Conservation (phyloP, 53 echinoderm and acorn worm genomes). For the Paelopatides confundens region DNA sequence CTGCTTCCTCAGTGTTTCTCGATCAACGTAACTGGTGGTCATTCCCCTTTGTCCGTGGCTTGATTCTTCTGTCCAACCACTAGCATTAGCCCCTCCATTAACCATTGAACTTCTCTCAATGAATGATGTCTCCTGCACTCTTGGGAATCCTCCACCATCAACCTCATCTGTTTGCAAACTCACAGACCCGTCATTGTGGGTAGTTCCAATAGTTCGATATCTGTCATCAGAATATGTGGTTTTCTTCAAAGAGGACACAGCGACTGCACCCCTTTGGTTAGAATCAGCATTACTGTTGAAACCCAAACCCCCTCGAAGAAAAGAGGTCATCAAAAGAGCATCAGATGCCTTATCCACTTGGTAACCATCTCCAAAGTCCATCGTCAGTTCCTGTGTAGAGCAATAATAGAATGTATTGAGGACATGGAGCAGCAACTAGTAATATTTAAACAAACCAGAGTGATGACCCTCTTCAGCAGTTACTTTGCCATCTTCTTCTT, state of each 20-base stretch:
- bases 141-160: conserved; percentile 28
- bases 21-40: background rate
- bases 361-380: background rate
- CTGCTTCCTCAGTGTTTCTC: background rate
- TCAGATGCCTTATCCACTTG: background rate
- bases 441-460: no score
- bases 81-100: background rate
- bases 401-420: background rate
- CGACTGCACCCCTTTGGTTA: background rate
- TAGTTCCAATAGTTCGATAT: background rate
- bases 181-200: conserved; percentile 9
- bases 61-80: background rate
- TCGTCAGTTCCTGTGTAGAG: background rate
- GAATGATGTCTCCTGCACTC: conserved; percentile 44
- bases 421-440: no score
- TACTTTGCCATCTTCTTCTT: no score
- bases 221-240: background rate
- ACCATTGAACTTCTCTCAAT: conserved; percentile 16
- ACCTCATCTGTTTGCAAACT: background rate
- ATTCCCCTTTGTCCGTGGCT: background rate
- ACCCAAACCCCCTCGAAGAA: background rate
- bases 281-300: background rate
- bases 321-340: conserved; percentile 17
- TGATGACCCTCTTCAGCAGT: no score
- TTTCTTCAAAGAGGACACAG: conserved; percentile 25